Evolutionary conservation across 2,888 invertebrate species (phyloP).

Genomic region (Teinopalpus imperialis): DNA sequence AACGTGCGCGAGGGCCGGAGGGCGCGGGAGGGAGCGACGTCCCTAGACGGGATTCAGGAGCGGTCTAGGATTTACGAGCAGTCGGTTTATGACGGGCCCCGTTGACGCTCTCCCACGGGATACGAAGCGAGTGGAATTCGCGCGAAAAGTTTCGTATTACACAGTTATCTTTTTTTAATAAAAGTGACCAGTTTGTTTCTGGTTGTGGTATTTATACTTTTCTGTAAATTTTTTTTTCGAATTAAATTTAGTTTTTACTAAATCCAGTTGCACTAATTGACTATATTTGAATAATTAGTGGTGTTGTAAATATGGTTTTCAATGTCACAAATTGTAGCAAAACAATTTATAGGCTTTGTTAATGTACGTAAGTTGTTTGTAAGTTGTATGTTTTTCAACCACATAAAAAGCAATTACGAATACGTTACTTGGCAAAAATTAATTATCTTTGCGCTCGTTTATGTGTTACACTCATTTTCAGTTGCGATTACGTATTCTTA

Average conservation of each 20-base stretch:
- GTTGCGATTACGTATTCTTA: slow-evolving; percentile 5
- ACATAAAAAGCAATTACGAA: slow-evolving; percentile 14
- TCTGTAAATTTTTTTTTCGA: too few species aligned
- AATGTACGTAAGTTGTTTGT: not conserved
- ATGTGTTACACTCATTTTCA: slow-evolving; percentile 1
- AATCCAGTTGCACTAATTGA: too few species aligned
- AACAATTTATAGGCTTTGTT: too few species aligned
- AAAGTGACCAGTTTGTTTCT: slow-evolving; percentile 7
- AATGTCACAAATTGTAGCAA: too few species aligned
- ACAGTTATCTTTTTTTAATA: not conserved
- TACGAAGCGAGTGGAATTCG: slow-evolving; percentile 31
- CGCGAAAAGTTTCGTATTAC: slow-evolving; percentile 34
- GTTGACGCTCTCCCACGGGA: slow-evolving; percentile 38
- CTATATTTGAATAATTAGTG: too few species aligned
- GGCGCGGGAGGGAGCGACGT: slow-evolving; percentile 34
- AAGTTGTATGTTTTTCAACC: too few species aligned
- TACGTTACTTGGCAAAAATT: slow-evolving; percentile 10
- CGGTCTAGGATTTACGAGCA: slow-evolving; percentile 44
- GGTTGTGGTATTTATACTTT: slow-evolving; percentile 3
- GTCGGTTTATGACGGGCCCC: slow-evolving; percentile 43
- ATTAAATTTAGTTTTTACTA: not conserved
- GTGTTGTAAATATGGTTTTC: too few species aligned
- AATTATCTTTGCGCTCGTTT: slow-evolving; percentile 16
- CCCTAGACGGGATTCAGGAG: slow-evolving; percentile 38
- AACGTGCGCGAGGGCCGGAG: slow-evolving; percentile 45